Evolutionary conservation across 1,140 invertebrate species (phyloP).

Genomic region (Drosophila carrolli): DNA sequence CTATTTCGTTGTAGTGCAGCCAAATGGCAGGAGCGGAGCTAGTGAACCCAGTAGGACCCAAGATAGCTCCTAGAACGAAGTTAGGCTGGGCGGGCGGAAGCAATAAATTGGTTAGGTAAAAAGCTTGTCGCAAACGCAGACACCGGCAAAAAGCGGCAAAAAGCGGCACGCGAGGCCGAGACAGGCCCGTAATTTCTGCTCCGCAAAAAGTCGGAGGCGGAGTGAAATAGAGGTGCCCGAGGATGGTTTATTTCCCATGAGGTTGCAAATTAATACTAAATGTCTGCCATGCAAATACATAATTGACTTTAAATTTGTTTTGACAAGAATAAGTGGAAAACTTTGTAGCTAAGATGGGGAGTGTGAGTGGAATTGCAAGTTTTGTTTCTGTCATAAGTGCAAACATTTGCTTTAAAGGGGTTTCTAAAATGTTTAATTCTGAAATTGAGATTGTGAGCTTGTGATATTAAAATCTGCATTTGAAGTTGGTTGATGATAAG

Average conservation of each 20-base stretch:
- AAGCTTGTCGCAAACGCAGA: conserved; percentile 77
- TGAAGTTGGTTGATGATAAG: no score
- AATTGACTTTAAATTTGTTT: conserved; percentile 50
- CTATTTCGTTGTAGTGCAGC: background rate
- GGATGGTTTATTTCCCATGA: conserved; percentile 53
- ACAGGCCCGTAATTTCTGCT: conserved; percentile 60
- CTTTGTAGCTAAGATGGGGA: background rate
- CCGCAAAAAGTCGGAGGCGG: background rate
- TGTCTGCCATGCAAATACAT: conserved; percentile 38
- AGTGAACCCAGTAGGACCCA: conserved; percentile 24
- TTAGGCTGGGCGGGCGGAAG: conserved; percentile 54
- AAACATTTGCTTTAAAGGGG: background rate
- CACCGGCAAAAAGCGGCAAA: conserved; percentile 67
- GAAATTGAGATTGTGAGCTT: no score
- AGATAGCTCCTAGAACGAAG: conserved; percentile 32
- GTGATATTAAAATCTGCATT: no score
- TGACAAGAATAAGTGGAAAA: conserved; percentile 21
- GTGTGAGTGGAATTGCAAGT: background rate
- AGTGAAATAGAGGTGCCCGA: conserved; percentile 18
- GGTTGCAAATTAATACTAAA: conserved; percentile 67
- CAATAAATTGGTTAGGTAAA: conserved; percentile 82
- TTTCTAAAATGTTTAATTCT: background rate
- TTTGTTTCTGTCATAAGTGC: background rate
- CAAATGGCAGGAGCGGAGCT: conserved; percentile 18
- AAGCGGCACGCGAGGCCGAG: conserved; percentile 60